phyloP scores from a whole-genome alignment of 2,113 vertebrate genomes.

The Pithys albifrons region DNA sequence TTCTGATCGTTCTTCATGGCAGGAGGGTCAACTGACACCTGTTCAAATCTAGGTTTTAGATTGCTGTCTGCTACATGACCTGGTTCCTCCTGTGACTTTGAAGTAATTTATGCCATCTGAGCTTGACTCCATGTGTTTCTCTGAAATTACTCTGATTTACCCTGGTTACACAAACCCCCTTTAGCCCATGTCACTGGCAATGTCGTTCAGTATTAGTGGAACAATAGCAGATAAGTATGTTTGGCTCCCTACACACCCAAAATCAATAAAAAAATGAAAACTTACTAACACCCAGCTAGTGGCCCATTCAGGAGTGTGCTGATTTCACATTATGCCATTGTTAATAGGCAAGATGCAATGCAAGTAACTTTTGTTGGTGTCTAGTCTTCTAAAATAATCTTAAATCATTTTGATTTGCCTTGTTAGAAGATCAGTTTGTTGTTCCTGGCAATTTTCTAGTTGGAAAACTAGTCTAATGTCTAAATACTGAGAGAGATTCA shows the following conservation, averaged over 20 bases:
- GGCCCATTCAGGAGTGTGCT: not conserved
- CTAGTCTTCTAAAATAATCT: not conserved
- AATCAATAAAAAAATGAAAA: not conserved
- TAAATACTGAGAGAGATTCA: not conserved
- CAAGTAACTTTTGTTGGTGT: not conserved
- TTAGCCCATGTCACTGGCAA: not conserved
- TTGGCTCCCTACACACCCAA: not conserved
- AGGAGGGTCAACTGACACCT: slow-evolving; percentile 30
- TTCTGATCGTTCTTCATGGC: not conserved
- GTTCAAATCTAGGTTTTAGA: slow-evolving; percentile 39
- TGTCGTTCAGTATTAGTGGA: not conserved
- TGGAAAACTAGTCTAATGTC: not conserved
- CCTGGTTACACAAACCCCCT: not conserved
- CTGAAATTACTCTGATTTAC: not conserved
- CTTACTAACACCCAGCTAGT: not conserved
- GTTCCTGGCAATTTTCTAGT: not conserved
- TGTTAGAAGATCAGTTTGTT: not conserved
- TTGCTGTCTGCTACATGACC: slow-evolving; percentile 1
- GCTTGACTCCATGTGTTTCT: not conserved
- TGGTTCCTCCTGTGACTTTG: slow-evolving; percentile 25
- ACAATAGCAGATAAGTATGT: not conserved
- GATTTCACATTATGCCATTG: not conserved
- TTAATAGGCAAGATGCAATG: not conserved
- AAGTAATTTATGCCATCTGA: slow-evolving; percentile 24
- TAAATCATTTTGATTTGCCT: not conserved